A percentile compares a stretch with the other conserved stretches of the same genome.
phyloP scores from a whole-genome alignment of 2,888 invertebrate genomes.

The Hydropsyche betteni region DNA sequence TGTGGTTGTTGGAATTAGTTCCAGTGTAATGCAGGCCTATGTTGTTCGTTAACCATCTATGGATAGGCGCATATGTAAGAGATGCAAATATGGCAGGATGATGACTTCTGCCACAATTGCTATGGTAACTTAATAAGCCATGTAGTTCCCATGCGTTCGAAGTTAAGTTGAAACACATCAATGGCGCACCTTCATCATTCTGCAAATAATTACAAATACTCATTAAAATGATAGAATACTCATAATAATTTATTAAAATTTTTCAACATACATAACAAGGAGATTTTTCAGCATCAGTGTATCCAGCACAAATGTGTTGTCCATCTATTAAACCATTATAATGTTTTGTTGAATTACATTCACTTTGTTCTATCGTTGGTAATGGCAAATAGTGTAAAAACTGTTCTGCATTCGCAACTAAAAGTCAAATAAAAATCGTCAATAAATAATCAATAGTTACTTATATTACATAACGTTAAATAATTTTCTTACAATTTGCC shows the following conservation, averaged over 20 bases:
- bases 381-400: constrained; percentile 66
- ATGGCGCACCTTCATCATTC: constrained; percentile 74
- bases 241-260: constrained; percentile 2
- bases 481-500: constrained; percentile 42
- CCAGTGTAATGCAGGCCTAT: constrained; percentile 34
- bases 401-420: constrained; percentile 61
- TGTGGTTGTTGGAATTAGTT: neutral
- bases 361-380: constrained; percentile 64
- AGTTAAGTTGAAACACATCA: constrained; percentile 68
- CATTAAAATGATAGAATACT: neutral
- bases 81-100: constrained; percentile 69
- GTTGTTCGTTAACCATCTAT: constrained; percentile 44
- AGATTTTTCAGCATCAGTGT: constrained; percentile 65
- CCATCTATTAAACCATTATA: constrained; percentile 68
- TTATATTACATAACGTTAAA: neutral
- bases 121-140: constrained; percentile 69
- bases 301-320: constrained; percentile 70
- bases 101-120: constrained; percentile 66
- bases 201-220: constrained; percentile 55
- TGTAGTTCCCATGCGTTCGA: constrained; percentile 68
- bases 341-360: constrained; percentile 71
- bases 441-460: neutral
- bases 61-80: constrained; percentile 53
- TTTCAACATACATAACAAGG: constrained; percentile 68
- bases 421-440: constrained; percentile 49